phyloP scores from a whole-genome alignment of 2,113 vertebrate genomes.

The Rhombomys opimus region DNA sequence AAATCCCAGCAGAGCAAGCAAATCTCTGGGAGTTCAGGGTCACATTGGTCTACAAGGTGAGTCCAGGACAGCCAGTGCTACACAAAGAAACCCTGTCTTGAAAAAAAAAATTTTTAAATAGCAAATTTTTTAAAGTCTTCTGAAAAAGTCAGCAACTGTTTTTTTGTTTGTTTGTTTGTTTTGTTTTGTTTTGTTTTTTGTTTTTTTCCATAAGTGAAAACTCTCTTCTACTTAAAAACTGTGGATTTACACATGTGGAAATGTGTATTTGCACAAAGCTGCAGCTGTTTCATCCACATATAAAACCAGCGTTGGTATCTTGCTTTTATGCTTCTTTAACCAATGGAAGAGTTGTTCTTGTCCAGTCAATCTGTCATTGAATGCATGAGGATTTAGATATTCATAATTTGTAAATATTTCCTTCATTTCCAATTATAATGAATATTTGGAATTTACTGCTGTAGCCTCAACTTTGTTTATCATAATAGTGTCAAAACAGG shows the following conservation, averaged over 20 bases:
- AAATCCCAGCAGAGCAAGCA: no score
- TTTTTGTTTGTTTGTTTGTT: background rate
- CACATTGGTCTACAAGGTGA: no score
- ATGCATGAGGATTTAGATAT: background rate
- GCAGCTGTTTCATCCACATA: background rate
- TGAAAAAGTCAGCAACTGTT: conserved; percentile 55
- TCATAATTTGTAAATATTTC: background rate
- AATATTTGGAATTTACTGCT: background rate
- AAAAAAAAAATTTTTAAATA: conserved; percentile 37
- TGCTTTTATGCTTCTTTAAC: background rate
- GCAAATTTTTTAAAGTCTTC: conserved; percentile 29
- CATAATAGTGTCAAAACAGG: conserved; percentile 56
- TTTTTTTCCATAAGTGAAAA: background rate
- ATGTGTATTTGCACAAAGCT: background rate
- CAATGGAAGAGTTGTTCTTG: background rate
- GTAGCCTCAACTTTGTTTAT: conserved; percentile 65
- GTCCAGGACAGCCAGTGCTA: no score
- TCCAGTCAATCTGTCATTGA: conserved; percentile 65
- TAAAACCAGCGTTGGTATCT: background rate
- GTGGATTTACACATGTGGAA: background rate
- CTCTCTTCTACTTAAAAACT: conserved; percentile 63
- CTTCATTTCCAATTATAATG: background rate
- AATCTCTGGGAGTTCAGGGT: no score
- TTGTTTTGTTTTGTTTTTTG: no score
- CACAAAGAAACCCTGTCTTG: background rate